phyloP scores from a whole-genome alignment of 2,113 vertebrate species.

The Charina bottae region DNA sequence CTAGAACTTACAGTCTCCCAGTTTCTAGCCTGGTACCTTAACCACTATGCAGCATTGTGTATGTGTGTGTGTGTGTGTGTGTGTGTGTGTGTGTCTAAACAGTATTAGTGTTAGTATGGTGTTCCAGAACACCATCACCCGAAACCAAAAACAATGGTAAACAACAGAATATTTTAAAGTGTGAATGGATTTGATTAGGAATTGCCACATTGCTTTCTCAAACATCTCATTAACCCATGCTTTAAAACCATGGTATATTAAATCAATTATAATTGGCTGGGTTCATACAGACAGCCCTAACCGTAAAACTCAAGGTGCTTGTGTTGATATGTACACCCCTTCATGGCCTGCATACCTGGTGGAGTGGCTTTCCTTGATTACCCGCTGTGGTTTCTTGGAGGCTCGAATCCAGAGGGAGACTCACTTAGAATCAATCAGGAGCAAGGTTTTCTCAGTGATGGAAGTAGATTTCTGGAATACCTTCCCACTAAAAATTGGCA shows the following conservation, averaged over 20 bases:
- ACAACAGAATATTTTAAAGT: background rate
- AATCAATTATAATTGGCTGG: background rate
- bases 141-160: background rate
- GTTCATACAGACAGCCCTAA: background rate
- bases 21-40: too few relatives aligned
- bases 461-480: background rate
- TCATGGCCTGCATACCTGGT: background rate
- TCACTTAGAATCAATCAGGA: background rate
- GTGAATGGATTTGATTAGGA: background rate
- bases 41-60: too few relatives aligned
- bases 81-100: background rate
- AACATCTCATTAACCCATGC: background rate
- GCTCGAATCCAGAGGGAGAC: background rate
- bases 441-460: background rate
- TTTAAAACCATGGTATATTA: background rate
- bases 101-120: background rate
- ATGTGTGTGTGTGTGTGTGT: too few relatives aligned
- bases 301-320: background rate
- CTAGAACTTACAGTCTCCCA: too few relatives aligned
- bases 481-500: background rate
- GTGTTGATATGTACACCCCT: background rate
- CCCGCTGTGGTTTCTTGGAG: background rate
- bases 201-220: background rate
- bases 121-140: background rate
- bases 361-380: background rate